Evolutionary conservation across 1,140 invertebrate genomes (phyloP).

Genomic region (Pseudoatta argentina): DNA sequence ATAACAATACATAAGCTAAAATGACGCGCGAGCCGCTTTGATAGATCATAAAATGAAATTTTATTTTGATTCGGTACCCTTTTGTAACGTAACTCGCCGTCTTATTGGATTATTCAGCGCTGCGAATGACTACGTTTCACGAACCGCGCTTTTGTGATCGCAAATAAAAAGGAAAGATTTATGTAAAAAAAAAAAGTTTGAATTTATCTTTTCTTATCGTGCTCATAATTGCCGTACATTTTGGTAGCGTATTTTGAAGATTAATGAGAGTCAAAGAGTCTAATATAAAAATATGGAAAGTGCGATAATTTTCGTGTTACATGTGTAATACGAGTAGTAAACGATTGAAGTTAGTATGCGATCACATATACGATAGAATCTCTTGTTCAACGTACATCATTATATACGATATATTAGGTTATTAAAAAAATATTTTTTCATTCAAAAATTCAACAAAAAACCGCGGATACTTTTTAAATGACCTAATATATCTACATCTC

Average conservation of each 20-base stretch:
- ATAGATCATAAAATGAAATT: constrained; percentile 78
- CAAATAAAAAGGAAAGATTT: constrained; percentile 1
- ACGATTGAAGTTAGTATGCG: too few species aligned
- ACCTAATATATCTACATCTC: too few species aligned
- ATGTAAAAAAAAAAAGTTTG: not conserved
- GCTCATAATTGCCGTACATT: not conserved
- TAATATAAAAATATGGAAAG: not conserved
- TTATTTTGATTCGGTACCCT: constrained; percentile 78
- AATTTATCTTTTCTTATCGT: not conserved
- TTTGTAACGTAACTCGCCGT: constrained; percentile 77
- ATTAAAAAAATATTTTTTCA: too few species aligned
- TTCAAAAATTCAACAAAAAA: too few species aligned
- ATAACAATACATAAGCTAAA: constrained; percentile 67
- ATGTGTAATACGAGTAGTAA: too few species aligned
- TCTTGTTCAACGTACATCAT: too few species aligned
- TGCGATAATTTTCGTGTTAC: not conserved
- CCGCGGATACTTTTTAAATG: too few species aligned
- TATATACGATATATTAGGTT: too few species aligned
- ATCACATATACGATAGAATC: too few species aligned
- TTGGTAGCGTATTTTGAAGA: too few species aligned
- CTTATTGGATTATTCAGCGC: constrained; percentile 52
- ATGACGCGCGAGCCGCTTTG: constrained; percentile 68
- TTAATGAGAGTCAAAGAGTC: not conserved
- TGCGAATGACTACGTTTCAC: not conserved
- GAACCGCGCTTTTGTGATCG: not conserved